Conservation (phyloP, 2,797 vertebrate genomes). For the Sebastes kiyomatsui region DNA sequence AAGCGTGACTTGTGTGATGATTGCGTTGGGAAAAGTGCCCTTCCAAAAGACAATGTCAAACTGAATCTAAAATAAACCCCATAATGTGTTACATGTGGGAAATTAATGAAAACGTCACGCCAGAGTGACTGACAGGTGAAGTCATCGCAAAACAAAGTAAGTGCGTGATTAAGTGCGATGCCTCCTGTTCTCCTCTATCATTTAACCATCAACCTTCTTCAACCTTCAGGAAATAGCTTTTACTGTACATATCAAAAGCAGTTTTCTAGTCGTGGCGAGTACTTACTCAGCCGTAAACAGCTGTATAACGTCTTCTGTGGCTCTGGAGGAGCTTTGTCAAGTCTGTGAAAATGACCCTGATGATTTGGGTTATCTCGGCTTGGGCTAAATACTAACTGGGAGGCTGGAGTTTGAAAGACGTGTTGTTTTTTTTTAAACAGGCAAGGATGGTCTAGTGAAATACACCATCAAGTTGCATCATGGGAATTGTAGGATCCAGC, state of each 20-base stretch:
- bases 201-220: not conserved
- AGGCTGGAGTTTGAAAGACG: not conserved
- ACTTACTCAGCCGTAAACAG: not conserved
- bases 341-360: not conserved
- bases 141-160: not conserved
- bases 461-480: not conserved
- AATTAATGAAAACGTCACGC: not conserved
- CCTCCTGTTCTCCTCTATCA: not conserved
- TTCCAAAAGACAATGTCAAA: conserved; percentile 30
- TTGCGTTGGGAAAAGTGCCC: conserved; percentile 11
- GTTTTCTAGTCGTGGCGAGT: not conserved
- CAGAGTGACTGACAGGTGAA: conserved; percentile 8
- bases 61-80: not conserved
- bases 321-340: not conserved
- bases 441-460: not conserved
- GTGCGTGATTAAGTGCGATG: not conserved
- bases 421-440: not conserved
- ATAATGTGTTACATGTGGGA: conserved; percentile 14
- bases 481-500: not conserved
- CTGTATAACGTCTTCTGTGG: not conserved
- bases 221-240: not conserved
- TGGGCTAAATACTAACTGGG: not conserved
- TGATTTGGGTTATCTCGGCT: not conserved
- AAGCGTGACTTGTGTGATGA: conserved; percentile 38
- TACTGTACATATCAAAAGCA: not conserved